Conservation (phyloP, 2,888 invertebrate species). For the Drosophila cyrtoloma region DNA sequence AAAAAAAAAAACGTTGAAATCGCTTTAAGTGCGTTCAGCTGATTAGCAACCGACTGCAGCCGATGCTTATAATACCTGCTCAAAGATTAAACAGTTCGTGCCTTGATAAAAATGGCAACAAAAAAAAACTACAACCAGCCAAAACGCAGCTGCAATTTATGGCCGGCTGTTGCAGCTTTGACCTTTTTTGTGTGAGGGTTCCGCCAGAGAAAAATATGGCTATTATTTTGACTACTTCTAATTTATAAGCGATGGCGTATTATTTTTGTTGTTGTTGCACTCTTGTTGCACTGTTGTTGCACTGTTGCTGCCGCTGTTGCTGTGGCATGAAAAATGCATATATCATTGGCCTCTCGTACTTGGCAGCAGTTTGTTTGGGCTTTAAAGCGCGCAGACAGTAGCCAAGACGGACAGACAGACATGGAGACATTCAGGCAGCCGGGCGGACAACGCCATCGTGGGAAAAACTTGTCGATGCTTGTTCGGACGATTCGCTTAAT, state of each 20-base stretch:
- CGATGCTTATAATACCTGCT: constrained; percentile 45
- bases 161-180: constrained; percentile 60
- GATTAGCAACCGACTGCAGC: constrained; percentile 49
- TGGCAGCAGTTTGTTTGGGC: constrained; percentile 74
- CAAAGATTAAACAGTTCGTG: constrained; percentile 57
- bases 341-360: constrained; percentile 78
- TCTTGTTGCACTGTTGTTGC: background rate
- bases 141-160: constrained; percentile 66
- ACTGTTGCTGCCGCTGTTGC: constrained; percentile 23
- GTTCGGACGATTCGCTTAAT: constrained; percentile 67
- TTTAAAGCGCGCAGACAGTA: constrained; percentile 65
- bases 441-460: constrained; percentile 64
- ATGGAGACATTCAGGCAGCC: constrained; percentile 9
- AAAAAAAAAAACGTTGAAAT: constrained; percentile 38
- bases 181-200: constrained; percentile 69
- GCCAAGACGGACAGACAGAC: constrained; percentile 49
- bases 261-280: constrained; percentile 38
- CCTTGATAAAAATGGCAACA: constrained; percentile 57
- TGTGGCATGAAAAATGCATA: constrained; percentile 77
- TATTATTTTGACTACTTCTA: constrained; percentile 80
- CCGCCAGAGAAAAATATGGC: constrained; percentile 73
- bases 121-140: background rate
- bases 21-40: constrained; percentile 75
- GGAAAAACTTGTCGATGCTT: constrained; percentile 55
- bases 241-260: constrained; percentile 71